Conservation (phyloP, 37 sponge, comb jelly and placozoan genomes). For the Oopsacas minuta region DNA sequence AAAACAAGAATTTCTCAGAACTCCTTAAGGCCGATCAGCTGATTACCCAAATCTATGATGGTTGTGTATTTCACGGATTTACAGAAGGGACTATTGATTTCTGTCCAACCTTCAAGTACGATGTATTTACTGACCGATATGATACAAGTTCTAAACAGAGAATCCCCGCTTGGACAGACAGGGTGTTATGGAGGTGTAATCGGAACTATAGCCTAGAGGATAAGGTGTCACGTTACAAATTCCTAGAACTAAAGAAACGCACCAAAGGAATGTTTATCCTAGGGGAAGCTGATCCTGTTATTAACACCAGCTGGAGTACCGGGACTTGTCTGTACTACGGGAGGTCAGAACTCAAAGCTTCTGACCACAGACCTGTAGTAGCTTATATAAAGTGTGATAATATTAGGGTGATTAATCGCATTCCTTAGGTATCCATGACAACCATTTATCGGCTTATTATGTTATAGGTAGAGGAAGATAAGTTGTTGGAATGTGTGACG, state of each 20-base stretch:
- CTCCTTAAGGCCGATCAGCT: background rate
- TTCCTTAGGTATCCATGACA: too few relatives aligned
- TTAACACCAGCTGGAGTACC: conserved; percentile 40
- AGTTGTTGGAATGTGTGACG: background rate
- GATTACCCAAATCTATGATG: background rate
- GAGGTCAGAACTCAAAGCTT: conserved; percentile 90
- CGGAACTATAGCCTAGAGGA: conserved; percentile 19
- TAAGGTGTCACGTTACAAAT: conserved; percentile 13
- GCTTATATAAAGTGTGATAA: background rate
- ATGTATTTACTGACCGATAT: conserved; percentile 90
- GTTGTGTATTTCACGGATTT: conserved; percentile 77
- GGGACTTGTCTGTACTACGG: conserved; percentile 79
- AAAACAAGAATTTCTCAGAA: background rate
- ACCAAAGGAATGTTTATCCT: conserved; percentile 6
- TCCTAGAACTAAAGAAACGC: background rate
- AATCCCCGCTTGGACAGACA: conserved; percentile 97
- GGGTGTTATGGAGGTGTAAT: conserved; percentile 77
- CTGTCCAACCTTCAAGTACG: conserved; percentile 99
- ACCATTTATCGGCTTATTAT: too few relatives aligned
- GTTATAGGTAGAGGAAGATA: background rate
- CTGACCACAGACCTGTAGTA: conserved; percentile 80
- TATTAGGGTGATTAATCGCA: background rate
- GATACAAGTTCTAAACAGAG: conserved; percentile 96
- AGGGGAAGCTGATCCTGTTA: conserved; percentile 23
- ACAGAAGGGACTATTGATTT: conserved; percentile 72